Base-by-base conservation (phyloP, 2,888 invertebrate genomes). In the Melieria omissa region DNA sequence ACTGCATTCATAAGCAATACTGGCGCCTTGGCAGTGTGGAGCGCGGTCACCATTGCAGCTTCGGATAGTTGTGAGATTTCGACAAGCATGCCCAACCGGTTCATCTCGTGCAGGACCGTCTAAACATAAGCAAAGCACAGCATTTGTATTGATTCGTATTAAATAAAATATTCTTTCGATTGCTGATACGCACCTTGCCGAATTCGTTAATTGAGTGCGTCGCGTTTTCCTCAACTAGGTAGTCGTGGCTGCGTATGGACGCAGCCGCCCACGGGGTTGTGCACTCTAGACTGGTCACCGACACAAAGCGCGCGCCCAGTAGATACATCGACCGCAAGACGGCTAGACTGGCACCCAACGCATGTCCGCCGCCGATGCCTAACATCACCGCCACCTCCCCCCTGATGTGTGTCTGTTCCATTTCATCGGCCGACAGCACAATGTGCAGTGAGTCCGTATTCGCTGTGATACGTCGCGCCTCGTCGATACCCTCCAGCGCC, bases 11-110 rank as follows among this genome's bases (percentile, higher is more conserved):
- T 90, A 78, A 91, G 90, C 71, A 92, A 89, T 66, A 92, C 91
- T 1, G 92, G 92, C 0, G 92, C 91, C 77, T 89, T 89, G 1
- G 91, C 89, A 3, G 89, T 88, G 44, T 88, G 87, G 58, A 92
- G 81, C 3, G 90, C 89, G 77, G 90, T 90, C 29, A 88, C 85
- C 91, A 92, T 91, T 6, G 92, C 91, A 69, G 88, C 86, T 72
- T 90, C 89, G 9, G 91, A 90, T 1, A 91, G 89, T 83, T 92
- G 90, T 3, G 90, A 90, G 65, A 91, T 87, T 81, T 92, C 92
- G 60, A 92, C 89, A 71, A 92, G 86, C 91, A 92, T 92, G 4
- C 92, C 92, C 64, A 92, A 84, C 42, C 92, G 89, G 82, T 92
- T 92, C 88, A 92, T 89, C 85, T 92, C 92, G 69, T 86, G 88